phyloP scores from a whole-genome alignment of 2,797 vertebrate species.

The Babyrousa celebensis region DNA sequence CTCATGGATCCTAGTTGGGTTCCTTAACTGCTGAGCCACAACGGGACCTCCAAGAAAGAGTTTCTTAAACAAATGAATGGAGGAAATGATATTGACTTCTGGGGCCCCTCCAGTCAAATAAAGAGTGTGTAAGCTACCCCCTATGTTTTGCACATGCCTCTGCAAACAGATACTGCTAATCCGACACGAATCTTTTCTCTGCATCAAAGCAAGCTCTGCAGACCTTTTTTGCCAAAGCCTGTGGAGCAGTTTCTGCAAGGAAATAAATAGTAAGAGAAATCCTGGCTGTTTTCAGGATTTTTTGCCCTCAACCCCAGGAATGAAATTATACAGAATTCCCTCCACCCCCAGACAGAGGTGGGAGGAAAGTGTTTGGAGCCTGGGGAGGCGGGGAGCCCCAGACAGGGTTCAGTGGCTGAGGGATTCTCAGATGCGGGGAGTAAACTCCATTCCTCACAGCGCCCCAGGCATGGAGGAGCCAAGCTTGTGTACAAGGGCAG shows the following conservation, averaged over 20 bases:
- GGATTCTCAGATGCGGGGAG: background rate
- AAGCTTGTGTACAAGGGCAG: background rate
- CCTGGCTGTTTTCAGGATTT: background rate
- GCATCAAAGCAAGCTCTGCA: background rate
- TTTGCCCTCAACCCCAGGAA: background rate
- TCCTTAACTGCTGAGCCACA: too few species aligned
- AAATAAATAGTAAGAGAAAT: background rate
- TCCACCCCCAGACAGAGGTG: fast-evolving
- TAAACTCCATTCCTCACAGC: too few species aligned
- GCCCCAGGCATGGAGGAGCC: background rate
- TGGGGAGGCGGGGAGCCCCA: background rate
- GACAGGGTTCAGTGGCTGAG: background rate
- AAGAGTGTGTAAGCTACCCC: background rate
- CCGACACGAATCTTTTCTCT: background rate
- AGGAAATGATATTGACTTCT: background rate
- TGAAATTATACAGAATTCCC: background rate
- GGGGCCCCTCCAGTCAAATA: background rate
- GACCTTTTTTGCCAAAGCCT: background rate
- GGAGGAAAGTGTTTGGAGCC: background rate
- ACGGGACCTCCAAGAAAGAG: background rate
- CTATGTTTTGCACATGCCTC: background rate
- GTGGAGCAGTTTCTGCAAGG: background rate
- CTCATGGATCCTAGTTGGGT: too few species aligned
- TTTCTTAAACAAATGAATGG: background rate
- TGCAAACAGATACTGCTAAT: background rate